These are phyloP conservation scores for Auanema sp. DNA, from an alignment of 2,888 invertebrate species.

Conservation along the genomic window DNA sequence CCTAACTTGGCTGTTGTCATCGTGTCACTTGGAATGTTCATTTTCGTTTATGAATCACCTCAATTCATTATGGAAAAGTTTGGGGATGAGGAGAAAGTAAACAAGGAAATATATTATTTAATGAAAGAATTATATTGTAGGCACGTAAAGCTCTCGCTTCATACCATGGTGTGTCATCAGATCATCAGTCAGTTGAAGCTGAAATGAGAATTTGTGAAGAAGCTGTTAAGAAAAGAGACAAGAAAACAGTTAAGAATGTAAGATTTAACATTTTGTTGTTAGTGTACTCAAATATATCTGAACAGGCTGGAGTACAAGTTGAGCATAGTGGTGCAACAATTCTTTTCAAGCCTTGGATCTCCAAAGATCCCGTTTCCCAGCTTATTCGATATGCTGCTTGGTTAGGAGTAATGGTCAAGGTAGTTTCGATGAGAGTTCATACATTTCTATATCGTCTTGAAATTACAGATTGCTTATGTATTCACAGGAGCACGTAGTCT, in stretches of 20 bases:
- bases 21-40: conserved; percentile 27
- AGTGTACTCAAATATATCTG: not conserved
- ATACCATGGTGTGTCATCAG: conserved; percentile 32
- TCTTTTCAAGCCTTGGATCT: conserved; percentile 34
- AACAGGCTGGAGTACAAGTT: conserved; percentile 1
- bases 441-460: not conserved
- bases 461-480: conserved; percentile 33
- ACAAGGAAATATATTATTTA: not conserved
- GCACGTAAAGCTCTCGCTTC: conserved; percentile 32
- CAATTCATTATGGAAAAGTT: conserved; percentile 32
- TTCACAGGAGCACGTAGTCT: conserved; percentile 40
- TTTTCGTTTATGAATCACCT: conserved; percentile 31
- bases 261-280: not conserved
- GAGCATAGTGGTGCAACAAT: conserved; percentile 26
- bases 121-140: conserved; percentile 16
- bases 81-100: conserved; percentile 22
- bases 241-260: conserved; percentile 11
- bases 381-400: conserved; percentile 34
- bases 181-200: conserved; percentile 29
- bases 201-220: conserved; percentile 29
- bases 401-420: conserved; percentile 36
- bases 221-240: conserved; percentile 12
- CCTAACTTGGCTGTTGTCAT: conserved; percentile 25
- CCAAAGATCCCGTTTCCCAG: conserved; percentile 25
- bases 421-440: not conserved